phyloP scores from a whole-genome alignment of 2,113 vertebrate species.

The Tympanuchus pallidicinctus region DNA sequence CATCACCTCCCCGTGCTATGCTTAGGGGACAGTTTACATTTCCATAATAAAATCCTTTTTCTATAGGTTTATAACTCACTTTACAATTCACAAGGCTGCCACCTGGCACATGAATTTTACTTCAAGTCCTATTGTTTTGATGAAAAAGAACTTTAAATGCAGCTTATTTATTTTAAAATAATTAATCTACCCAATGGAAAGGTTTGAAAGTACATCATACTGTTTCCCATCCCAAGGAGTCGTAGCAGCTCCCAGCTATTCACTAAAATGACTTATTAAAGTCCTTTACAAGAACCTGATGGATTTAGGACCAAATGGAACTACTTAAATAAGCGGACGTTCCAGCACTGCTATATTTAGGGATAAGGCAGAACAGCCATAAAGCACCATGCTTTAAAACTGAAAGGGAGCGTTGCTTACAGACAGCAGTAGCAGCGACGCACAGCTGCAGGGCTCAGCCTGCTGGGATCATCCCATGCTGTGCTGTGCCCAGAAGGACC shows the following conservation, averaged over 20 bases:
- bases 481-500: background rate
- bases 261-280: slow-evolving; percentile 32
- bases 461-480: background rate
- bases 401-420: background rate
- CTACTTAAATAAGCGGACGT: slow-evolving; percentile 43
- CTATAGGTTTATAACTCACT: slow-evolving; percentile 37
- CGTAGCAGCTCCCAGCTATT: background rate
- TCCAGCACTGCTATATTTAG: background rate
- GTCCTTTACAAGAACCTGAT: slow-evolving; percentile 35
- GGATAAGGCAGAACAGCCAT: background rate
- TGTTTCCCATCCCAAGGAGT: background rate
- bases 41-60: slow-evolving; percentile 63
- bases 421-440: rapidly evolving
- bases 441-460: rapidly evolving
- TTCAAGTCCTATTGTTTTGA: background rate
- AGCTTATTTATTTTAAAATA: slow-evolving; percentile 13
- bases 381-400: background rate
- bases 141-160: slow-evolving; percentile 36
- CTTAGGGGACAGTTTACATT: slow-evolving; percentile 70
- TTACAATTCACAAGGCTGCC: slow-evolving; percentile 31
- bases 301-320: slow-evolving; percentile 44
- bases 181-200: background rate
- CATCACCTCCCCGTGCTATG: slow-evolving; percentile 33
- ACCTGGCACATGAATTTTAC: slow-evolving; percentile 35
- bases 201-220: background rate